Evolutionary conservation across 2,888 invertebrate genomes (phyloP).

Genomic region (Automeris io): DNA sequence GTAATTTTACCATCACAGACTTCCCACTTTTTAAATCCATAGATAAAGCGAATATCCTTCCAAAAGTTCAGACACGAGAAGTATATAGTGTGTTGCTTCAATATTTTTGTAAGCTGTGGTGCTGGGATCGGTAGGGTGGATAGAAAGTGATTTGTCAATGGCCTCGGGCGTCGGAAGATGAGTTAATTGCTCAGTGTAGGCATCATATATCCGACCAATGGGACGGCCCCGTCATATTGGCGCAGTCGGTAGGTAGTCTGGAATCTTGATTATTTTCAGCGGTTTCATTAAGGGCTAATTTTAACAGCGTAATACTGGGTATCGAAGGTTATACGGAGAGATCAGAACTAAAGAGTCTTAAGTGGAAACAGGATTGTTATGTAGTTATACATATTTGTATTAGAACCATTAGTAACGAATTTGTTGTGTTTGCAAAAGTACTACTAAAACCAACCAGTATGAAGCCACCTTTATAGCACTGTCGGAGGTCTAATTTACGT

Average conservation of each 20-base stretch:
- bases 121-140: conserved; percentile 23
- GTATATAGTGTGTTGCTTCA: not conserved
- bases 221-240: conserved; percentile 49
- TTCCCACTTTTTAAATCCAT: conserved; percentile 1
- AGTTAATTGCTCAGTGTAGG: conserved; percentile 64
- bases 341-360: too few relatives aligned
- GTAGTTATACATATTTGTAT: too few relatives aligned
- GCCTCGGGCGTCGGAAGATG: conserved; percentile 58
- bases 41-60: not conserved
- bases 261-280: conserved; percentile 8
- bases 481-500: too few relatives aligned
- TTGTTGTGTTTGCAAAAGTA: too few relatives aligned
- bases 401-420: too few relatives aligned
- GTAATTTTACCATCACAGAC: conserved; percentile 46
- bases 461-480: too few relatives aligned
- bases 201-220: conserved; percentile 60
- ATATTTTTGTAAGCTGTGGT: conserved; percentile 4
- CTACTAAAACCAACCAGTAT: too few relatives aligned
- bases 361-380: too few relatives aligned
- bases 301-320: too few relatives aligned
- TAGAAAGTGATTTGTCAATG: conserved; percentile 59
- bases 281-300: not conserved
- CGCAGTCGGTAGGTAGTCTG: conserved; percentile 19
- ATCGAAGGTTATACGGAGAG: too few relatives aligned
- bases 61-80: not conserved